Conservation (phyloP, 2,797 vertebrate genomes). For the Paedocypris micromegethes region DNA sequence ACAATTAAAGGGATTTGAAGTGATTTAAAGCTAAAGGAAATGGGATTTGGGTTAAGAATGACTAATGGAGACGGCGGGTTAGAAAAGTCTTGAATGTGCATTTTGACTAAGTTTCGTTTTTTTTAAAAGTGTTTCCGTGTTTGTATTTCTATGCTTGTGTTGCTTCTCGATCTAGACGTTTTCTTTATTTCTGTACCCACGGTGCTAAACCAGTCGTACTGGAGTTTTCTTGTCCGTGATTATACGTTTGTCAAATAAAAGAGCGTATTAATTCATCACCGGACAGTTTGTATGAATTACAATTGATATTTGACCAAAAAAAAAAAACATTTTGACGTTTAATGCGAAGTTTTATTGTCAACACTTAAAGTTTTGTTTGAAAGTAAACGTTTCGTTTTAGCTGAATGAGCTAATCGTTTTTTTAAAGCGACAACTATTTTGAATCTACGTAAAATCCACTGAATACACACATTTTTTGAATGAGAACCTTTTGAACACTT, state of each 20-base stretch:
- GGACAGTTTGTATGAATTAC: neutral
- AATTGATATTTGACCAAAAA: no score
- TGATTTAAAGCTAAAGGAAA: neutral
- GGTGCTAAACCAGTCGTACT: slow-evolving; percentile 51
- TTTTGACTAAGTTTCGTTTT: slow-evolving; percentile 35
- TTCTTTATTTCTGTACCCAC: slow-evolving; percentile 34
- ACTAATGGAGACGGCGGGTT: slow-evolving; percentile 22
- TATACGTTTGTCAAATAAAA: slow-evolving; percentile 18
- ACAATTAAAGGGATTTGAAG: neutral
- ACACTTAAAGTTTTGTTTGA: no score
- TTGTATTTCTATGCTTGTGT: slow-evolving; percentile 23
- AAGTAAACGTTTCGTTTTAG: no score
- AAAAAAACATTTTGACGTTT: no score
- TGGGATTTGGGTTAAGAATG: slow-evolving; percentile 27
- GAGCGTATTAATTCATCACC: slow-evolving; percentile 31
- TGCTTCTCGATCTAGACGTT: slow-evolving; percentile 11
- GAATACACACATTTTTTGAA: neutral
- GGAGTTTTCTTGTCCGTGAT: slow-evolving; percentile 42
- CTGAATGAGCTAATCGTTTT: no score
- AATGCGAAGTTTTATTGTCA: no score
- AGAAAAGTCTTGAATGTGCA: slow-evolving; percentile 36
- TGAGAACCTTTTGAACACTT: slow-evolving; percentile 37
- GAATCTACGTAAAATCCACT: no score
- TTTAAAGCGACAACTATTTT: no score
- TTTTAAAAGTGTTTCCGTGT: slow-evolving; percentile 22